A percentile compares a stretch with the other conserved stretches of the same genome.
Evolutionary conservation across 1,140 invertebrate species (phyloP).

Genomic region (Reticulitermes speratus): DNA sequence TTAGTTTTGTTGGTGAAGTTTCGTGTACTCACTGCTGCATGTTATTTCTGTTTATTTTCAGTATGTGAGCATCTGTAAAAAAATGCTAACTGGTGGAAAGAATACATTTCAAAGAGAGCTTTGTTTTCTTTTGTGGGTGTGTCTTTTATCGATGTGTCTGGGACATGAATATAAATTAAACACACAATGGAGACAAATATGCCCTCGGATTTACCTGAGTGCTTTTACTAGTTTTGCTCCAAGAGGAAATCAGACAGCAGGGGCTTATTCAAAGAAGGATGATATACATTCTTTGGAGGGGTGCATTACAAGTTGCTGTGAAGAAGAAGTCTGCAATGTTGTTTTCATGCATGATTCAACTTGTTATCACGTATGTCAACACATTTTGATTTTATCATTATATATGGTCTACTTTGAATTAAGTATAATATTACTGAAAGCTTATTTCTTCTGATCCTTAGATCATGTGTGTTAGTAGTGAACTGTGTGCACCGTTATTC

Average conservation of each 20-base stretch:
- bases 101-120: background rate
- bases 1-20: background rate
- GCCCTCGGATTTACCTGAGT: slow-evolving; percentile 44
- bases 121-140: background rate
- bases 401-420: background rate
- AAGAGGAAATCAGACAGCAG: slow-evolving; percentile 58
- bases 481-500: slow-evolving; percentile 65
- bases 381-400: background rate
- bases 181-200: slow-evolving; percentile 35
- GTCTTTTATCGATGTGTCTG: background rate
- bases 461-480: slow-evolving; percentile 63
- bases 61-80: background rate
- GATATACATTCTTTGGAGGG: slow-evolving; percentile 56
- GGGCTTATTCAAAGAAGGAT: slow-evolving; percentile 58
- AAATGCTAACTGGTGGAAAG: background rate
- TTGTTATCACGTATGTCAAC: slow-evolving; percentile 66
- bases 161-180: slow-evolving; percentile 27
- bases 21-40: background rate
- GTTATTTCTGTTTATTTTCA: background rate
- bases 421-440: background rate
- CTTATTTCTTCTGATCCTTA: slow-evolving; percentile 31
- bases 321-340: slow-evolving; percentile 67
- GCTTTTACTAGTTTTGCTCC: slow-evolving; percentile 48
- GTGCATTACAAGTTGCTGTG: slow-evolving; percentile 74
- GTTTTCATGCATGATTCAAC: slow-evolving; percentile 72